phyloP scores from a whole-genome alignment of 2,113 vertebrate species.

The Seriola quinqueradiata region DNA sequence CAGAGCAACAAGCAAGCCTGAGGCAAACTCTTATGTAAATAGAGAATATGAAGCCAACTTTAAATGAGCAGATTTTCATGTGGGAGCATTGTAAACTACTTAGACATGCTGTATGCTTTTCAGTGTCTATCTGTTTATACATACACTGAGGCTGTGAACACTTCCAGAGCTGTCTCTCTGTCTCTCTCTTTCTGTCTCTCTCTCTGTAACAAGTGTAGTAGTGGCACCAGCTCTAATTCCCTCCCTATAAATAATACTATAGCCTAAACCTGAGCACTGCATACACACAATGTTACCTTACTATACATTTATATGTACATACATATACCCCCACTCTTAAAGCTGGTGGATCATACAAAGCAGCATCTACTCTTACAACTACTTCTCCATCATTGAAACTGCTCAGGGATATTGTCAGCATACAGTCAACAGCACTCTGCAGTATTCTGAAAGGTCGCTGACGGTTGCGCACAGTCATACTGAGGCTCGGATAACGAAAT shows the following conservation, averaged over 20 bases:
- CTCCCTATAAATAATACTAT: constrained; percentile 65
- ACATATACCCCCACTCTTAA: neutral
- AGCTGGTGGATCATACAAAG: constrained; percentile 41
- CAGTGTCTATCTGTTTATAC: neutral
- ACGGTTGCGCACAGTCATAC: constrained; percentile 28
- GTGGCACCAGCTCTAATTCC: constrained; percentile 8
- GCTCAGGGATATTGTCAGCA: constrained; percentile 34
- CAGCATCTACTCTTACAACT: constrained; percentile 25
- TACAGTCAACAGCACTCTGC: constrained; percentile 56
- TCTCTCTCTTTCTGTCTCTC: neutral
- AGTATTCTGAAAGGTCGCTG: constrained; percentile 38
- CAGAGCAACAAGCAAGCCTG: neutral
- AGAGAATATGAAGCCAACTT: constrained; percentile 13
- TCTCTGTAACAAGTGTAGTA: constrained; percentile 14
- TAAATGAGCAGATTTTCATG: constrained; percentile 12
- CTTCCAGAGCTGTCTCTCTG: neutral
- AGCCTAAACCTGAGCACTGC: constrained; percentile 3
- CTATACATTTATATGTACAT: neutral
- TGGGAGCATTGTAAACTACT: constrained; percentile 23
- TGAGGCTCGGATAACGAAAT: constrained; percentile 30
- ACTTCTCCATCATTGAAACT: constrained; percentile 39
- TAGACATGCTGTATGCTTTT: constrained; percentile 11
- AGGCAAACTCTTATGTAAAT: constrained; percentile 12
- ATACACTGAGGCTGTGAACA: constrained; percentile 18
- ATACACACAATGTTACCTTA: neutral